Evolutionary conservation across 1,140 invertebrate genomes (phyloP).

Genomic region (Atta texana): DNA sequence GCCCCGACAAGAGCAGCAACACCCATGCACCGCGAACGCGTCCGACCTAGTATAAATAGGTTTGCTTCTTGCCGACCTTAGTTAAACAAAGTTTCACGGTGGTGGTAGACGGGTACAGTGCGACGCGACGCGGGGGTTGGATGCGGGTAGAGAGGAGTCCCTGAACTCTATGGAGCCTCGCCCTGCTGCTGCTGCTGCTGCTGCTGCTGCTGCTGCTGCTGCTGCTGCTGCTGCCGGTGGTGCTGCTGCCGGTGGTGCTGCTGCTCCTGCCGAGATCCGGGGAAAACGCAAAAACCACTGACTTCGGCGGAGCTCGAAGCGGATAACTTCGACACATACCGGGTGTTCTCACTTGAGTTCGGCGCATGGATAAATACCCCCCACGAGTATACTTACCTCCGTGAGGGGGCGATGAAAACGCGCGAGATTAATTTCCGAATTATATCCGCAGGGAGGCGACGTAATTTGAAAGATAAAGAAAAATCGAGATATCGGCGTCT

Average conservation of each 20-base stretch:
- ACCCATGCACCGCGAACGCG: conserved; percentile 77
- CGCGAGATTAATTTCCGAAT: conserved; percentile 4
- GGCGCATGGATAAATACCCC: conserved; percentile 32
- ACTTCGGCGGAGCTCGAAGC: conserved; percentile 78
- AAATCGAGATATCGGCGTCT: not conserved
- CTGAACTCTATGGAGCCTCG: conserved; percentile 77
- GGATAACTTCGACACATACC: conserved; percentile 76
- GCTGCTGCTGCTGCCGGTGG: conserved; percentile 64
- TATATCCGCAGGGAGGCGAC: not conserved
- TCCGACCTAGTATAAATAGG: conserved; percentile 84
- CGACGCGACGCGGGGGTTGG: conserved; percentile 59
- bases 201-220: conserved; percentile 71
- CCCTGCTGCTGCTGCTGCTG: conserved; percentile 53
- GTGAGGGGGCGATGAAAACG: not conserved
- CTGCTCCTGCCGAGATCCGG: conserved; percentile 73
- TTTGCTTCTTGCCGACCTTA: conserved; percentile 83
- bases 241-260: conserved; percentile 44
- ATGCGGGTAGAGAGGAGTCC: conserved; percentile 74
- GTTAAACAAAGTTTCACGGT: conserved; percentile 84
- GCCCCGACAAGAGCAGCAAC: conserved; percentile 55
- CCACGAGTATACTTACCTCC: not conserved
- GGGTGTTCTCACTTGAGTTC: conserved; percentile 71
- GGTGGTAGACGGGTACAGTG: conserved; percentile 40
- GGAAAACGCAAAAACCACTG: conserved; percentile 83
- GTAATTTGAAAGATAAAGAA: conserved; percentile 9